phyloP scores from a whole-genome alignment of 2,797 vertebrate genomes.

The Salarias fasciatus region DNA sequence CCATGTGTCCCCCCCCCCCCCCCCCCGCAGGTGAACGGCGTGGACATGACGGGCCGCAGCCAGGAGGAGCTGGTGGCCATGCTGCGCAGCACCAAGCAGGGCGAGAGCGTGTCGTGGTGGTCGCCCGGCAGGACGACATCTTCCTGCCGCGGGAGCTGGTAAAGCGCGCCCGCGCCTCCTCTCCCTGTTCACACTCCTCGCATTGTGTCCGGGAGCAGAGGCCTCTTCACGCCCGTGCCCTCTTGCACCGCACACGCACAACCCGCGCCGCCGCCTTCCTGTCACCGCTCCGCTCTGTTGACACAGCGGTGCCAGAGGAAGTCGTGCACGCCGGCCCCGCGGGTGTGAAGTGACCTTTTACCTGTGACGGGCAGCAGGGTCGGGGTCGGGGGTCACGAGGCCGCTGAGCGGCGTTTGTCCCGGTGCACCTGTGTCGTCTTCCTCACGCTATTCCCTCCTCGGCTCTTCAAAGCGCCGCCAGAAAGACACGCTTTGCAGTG shows the following conservation, averaged over 20 bases:
- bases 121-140: conserved; percentile 89
- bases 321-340: conserved; percentile 31
- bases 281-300: conserved; percentile 60
- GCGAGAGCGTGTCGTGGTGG: conserved; percentile 87
- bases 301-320: conserved; percentile 71
- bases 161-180: conserved; percentile 22
- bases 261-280: conserved; percentile 61
- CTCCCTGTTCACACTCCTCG: conserved; percentile 53
- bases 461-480: conserved; percentile 63
- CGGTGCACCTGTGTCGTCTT: conserved; percentile 14
- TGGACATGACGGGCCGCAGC: conserved; percentile 87
- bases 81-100: conserved; percentile 94
- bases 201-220: conserved; percentile 33
- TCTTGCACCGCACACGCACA: conserved; percentile 17
- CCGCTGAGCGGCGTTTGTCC: conserved; percentile 33
- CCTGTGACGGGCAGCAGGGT: conserved; percentile 49
- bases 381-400: conserved; percentile 47
- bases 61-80: conserved; percentile 95
- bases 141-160: conserved; percentile 93
- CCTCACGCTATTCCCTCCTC: conserved; percentile 52
- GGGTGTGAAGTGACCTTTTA: conserved; percentile 60
- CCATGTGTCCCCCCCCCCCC: conserved; percentile 18
- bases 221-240: background rate
- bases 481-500: conserved; percentile 58
- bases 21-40: conserved; percentile 87